Evolutionary conservation across 2,888 invertebrate species (phyloP).

Genomic region (Andrena bicolor): DNA sequence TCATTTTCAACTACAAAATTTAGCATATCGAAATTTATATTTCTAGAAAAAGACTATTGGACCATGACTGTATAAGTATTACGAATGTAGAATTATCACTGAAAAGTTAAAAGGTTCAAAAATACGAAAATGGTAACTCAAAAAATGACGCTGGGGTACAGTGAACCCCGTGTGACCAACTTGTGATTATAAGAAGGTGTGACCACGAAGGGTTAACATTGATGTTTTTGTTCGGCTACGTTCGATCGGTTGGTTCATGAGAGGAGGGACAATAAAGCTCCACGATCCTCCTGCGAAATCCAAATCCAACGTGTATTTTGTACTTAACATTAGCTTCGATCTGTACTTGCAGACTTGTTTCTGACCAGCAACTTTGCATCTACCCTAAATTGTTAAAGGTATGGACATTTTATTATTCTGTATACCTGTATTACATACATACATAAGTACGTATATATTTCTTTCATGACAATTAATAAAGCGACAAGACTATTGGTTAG

Average conservation of each 20-base stretch:
- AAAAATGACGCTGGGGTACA: too few relatives aligned
- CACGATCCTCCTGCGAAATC: constrained; percentile 26
- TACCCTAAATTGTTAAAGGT: constrained; percentile 61
- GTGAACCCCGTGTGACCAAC: too few relatives aligned
- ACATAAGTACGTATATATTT: constrained; percentile 26
- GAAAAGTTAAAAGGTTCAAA: too few relatives aligned
- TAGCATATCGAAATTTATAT: too few relatives aligned
- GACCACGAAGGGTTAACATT: too few relatives aligned
- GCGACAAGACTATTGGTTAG: constrained; percentile 61
- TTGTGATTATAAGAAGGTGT: too few relatives aligned
- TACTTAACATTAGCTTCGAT: constrained; percentile 28
- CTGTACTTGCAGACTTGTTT: constrained; percentile 37
- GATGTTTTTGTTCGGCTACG: background rate
- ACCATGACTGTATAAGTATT: too few relatives aligned
- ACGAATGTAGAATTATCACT: too few relatives aligned
- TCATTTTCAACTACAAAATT: too few relatives aligned
- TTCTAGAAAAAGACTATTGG: too few relatives aligned
- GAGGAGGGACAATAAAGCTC: constrained; percentile 35
- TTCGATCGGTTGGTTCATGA: constrained; percentile 9
- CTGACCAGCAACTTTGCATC: constrained; percentile 36
- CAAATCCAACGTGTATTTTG: constrained; percentile 25
- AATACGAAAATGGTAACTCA: too few relatives aligned
- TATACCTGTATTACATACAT: constrained; percentile 58
- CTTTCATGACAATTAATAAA: constrained; percentile 70
- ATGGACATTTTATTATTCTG: constrained; percentile 62